Percentiles rank a stretch among this genome's conserved stretches.
These are phyloP conservation scores for Thaleichthys pacificus DNA, from an alignment of 2,797 vertebrate genomes.

Conservation along the genomic window DNA sequence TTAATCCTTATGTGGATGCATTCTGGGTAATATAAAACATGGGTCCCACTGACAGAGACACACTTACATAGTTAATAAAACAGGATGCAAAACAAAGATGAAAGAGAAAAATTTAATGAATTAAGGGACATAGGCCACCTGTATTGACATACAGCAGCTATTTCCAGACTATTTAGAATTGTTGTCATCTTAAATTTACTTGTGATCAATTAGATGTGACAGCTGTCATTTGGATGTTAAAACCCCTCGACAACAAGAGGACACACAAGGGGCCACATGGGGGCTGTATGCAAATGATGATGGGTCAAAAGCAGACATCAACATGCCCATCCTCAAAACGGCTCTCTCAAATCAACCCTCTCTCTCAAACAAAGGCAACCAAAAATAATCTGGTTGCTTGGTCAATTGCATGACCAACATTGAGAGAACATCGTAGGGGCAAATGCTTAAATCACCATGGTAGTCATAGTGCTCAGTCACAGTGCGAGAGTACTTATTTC, in stretches of 20 bases:
- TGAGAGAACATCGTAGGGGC: not conserved
- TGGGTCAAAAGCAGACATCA: constrained; percentile 25
- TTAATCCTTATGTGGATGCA: too few species aligned
- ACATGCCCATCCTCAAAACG: not conserved
- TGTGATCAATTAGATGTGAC: constrained; percentile 28
- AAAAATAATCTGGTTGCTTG: not conserved
- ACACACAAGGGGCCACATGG: constrained; percentile 10
- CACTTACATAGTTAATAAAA: too few species aligned
- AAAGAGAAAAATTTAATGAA: too few species aligned
- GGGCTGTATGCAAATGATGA: constrained; percentile 24
- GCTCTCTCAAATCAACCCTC: constrained; percentile 1
- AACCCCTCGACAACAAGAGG: constrained; percentile 12
- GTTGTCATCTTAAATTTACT: constrained; percentile 10
- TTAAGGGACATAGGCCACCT: too few species aligned
- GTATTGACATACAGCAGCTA: too few species aligned
- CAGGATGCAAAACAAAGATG: too few species aligned
- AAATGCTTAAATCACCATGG: too few species aligned
- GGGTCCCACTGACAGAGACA: too few species aligned
- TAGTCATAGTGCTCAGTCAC: too few species aligned
- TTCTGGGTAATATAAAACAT: too few species aligned
- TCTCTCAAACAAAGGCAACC: not conserved
- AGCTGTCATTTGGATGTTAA: constrained; percentile 38
- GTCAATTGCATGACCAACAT: not conserved
- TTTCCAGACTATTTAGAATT: not conserved
- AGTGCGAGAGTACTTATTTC: not conserved